Evolutionary conservation across 2,113 vertebrate genomes (phyloP).

Genomic region (Anguilla rostrata): DNA sequence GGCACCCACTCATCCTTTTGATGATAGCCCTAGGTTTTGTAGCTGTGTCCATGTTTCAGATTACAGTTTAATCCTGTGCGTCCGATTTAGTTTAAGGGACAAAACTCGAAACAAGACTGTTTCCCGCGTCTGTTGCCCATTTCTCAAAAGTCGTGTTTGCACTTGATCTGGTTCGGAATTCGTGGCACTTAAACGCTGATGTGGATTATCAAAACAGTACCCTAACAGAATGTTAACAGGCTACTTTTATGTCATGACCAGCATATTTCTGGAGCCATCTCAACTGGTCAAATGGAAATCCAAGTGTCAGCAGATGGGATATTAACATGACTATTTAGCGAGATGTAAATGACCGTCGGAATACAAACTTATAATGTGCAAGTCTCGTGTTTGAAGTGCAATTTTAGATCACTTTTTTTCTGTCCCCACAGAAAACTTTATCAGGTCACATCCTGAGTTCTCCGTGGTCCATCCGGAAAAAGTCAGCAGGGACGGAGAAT

Average conservation of each 20-base stretch:
- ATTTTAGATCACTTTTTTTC: slow-evolving; percentile 19
- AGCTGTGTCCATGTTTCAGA: neutral
- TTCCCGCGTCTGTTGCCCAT: neutral
- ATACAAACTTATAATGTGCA: too few relatives aligned
- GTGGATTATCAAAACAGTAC: too few relatives aligned
- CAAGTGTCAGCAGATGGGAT: too few relatives aligned
- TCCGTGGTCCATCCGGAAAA: slow-evolving; percentile 79
- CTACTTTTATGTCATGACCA: too few relatives aligned
- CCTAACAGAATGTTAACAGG: too few relatives aligned
- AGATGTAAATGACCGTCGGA: too few relatives aligned
- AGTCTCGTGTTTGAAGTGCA: neutral
- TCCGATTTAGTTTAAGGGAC: neutral
- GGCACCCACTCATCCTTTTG: neutral
- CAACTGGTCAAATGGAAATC: too few relatives aligned
- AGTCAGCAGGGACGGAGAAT: slow-evolving; percentile 73
- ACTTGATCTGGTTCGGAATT: neutral
- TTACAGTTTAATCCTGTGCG: neutral
- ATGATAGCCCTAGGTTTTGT: neutral
- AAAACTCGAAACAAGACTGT: neutral
- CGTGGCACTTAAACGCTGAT: too few relatives aligned
- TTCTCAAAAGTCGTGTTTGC: neutral
- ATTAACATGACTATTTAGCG: too few relatives aligned
- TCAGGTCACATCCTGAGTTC: slow-evolving; percentile 67
- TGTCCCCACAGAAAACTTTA: slow-evolving; percentile 64
- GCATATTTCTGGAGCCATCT: too few relatives aligned